Base-by-base conservation (phyloP, 2,113 vertebrate genomes). In the Delphinus delphis region DNA sequence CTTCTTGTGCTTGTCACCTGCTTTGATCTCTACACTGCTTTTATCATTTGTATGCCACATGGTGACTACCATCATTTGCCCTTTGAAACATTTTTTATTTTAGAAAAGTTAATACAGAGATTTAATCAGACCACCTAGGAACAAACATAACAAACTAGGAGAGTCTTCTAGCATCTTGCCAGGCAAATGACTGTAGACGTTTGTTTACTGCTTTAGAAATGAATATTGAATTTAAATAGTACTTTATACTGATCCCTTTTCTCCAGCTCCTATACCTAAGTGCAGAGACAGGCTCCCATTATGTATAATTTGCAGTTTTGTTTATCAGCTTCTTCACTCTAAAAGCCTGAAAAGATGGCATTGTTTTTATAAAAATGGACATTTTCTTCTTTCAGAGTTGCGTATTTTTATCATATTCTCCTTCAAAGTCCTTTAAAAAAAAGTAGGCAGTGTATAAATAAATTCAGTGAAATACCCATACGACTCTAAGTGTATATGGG, bases 171-270 rank as follows among this genome's bases (percentile, higher is more conserved):
- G 73, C 20, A 93, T 73, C 58, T n/a, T 83, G 23, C 55, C 63
- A 83, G 91, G 81, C 13, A 67, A 74, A 80, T 76, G 31, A 65
- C 82, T 85, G 13, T 3, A 50, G n/a, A 47, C 1, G 1, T 71
- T 88, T 94, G 41, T 63, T 96, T 95, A 41, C 26, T 90, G 60
- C 70, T 96, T 70, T 90, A 81, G 15, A 26, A 33, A 38, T 91
- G 80, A 95, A 63, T 96, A 71, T 95, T 96, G 93, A 79, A 88
- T 97, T 92, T 81, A 82, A 77, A 58, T 76, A 55, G 62, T 58
- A 50, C 73, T 94, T 90, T 62, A 15, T 60, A 58, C 47, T 88
- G 38, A 50, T 23, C 65, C 53, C 8, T 44, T 60, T 23, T 38
- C 20, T 3, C 26, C 17, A 20, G 2, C 33, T 79, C 3, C 89